Conservation (phyloP, 2,797 vertebrate species). For the Tokudaia tokunoshimensis region DNA sequence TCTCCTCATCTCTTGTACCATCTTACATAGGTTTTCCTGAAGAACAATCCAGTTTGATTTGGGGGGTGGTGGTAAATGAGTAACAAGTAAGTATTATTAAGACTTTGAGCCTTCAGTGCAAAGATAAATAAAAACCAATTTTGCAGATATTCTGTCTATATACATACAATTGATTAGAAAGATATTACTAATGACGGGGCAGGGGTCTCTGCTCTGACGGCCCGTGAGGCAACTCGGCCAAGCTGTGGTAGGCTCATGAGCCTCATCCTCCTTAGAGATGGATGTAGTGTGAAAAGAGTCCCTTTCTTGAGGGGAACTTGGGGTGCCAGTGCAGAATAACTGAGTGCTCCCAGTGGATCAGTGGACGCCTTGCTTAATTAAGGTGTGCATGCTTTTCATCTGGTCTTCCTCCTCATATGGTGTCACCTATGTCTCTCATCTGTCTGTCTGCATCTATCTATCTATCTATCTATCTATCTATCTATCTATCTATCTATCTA, state of each 20-base stretch:
- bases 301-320: background rate
- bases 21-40: background rate
- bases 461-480: background rate
- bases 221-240: background rate
- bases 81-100: background rate
- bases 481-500: too few species aligned
- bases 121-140: background rate
- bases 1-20: background rate
- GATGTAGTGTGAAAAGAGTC: background rate
- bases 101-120: background rate
- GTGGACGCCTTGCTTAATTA: background rate
- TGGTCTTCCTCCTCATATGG: background rate
- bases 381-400: background rate
- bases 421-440: background rate
- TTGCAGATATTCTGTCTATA: background rate
- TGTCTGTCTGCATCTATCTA: background rate
- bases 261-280: background rate
- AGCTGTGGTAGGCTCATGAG: background rate
- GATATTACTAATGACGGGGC: rapidly evolving
- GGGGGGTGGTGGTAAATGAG: background rate
- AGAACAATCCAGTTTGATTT: background rate
- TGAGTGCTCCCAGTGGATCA: background rate
- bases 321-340: background rate
- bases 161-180: background rate
- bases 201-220: background rate